phyloP scores from a whole-genome alignment of 2,888 invertebrate species.

The Cryptus viduatorius region DNA sequence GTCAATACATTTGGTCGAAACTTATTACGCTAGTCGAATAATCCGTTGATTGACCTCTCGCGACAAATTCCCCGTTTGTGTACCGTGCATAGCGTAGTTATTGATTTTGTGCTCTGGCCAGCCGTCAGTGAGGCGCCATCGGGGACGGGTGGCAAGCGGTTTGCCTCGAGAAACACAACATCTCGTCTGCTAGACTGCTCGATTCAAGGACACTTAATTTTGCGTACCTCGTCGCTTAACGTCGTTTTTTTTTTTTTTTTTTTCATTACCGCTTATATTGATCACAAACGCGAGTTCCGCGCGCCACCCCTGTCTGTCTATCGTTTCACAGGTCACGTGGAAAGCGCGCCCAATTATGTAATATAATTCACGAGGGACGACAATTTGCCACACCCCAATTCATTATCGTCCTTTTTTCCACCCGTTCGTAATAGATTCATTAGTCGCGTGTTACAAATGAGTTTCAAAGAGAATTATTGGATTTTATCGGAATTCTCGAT shows the following conservation, averaged over 20 bases:
- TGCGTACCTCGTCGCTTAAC: slow-evolving; percentile 48
- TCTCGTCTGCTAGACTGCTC: slow-evolving; percentile 61
- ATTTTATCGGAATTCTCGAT: slow-evolving; percentile 15
- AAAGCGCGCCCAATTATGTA: slow-evolving; percentile 79
- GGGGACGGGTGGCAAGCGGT: slow-evolving; percentile 32
- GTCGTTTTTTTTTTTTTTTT: slow-evolving; percentile 58
- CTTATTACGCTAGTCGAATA: not conserved
- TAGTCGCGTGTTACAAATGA: not conserved
- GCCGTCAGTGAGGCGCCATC: slow-evolving; percentile 71
- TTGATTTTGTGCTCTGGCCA: slow-evolving; percentile 61
- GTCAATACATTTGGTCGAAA: not conserved
- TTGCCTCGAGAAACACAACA: slow-evolving; percentile 36
- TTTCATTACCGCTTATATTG: slow-evolving; percentile 70
- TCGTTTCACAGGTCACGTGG: slow-evolving; percentile 76
- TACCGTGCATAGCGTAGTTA: slow-evolving; percentile 46
- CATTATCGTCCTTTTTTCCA: slow-evolving; percentile 5
- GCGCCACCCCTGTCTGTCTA: slow-evolving; percentile 69
- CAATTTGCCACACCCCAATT: slow-evolving; percentile 78
- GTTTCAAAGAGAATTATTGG: not conserved
- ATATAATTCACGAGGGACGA: slow-evolving; percentile 72
- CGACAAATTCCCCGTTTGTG: not conserved
- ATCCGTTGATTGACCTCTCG: not conserved
- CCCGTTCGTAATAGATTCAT: not conserved
- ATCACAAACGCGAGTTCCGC: slow-evolving; percentile 70
- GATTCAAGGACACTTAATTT: slow-evolving; percentile 64